phyloP scores from a whole-genome alignment of 2,113 vertebrate genomes.

The Cynopterus brachyotis region DNA sequence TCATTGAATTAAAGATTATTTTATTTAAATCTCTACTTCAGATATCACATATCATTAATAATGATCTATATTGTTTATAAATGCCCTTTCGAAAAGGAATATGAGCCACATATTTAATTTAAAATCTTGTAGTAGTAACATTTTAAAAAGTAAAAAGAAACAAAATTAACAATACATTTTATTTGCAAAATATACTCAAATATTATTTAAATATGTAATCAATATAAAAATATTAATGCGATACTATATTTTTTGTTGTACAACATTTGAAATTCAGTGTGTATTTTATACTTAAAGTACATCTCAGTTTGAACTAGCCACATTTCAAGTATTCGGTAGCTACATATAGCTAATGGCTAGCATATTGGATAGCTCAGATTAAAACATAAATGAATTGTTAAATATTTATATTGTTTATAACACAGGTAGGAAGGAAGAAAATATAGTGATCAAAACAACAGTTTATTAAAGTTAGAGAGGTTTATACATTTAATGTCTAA shows the following conservation, averaged over 20 bases:
- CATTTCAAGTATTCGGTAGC: neutral
- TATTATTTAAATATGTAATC: neutral
- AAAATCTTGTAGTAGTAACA: neutral
- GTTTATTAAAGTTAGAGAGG: neutral
- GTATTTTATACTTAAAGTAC: neutral
- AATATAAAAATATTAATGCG: neutral
- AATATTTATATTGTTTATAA: neutral
- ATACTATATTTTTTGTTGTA: neutral
- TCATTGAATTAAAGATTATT: neutral
- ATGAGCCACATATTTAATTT: neutral
- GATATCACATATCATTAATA: neutral
- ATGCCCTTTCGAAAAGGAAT: neutral
- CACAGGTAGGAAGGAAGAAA: neutral
- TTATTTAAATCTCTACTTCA: neutral
- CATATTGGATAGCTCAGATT: neutral
- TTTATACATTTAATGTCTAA: neutral
- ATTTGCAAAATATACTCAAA: neutral
- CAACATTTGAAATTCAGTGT: neutral
- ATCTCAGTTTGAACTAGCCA: neutral
- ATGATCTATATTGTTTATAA: neutral
- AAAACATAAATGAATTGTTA: neutral
- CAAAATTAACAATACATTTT: neutral
- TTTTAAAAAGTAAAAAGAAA: slow-evolving; percentile 35
- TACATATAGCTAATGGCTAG: neutral
- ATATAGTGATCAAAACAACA: neutral